Evolutionary conservation across 2,113 vertebrate species (phyloP).

Genomic region (Sceloporus undulatus): DNA sequence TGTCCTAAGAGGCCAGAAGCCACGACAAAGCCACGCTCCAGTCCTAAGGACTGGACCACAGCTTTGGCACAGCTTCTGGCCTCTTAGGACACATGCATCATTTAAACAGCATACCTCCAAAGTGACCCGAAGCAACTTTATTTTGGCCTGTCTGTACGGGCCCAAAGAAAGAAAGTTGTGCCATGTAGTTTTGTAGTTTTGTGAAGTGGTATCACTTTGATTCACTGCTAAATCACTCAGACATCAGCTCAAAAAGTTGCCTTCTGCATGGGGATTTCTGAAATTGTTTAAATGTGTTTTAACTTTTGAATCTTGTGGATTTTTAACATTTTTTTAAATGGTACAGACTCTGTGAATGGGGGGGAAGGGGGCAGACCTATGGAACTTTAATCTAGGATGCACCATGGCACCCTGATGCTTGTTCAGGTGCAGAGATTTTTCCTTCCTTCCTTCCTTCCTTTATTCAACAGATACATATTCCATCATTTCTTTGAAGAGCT

Average conservation of each 20-base stretch:
- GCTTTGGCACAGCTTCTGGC: too few species aligned
- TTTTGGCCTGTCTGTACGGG: too few species aligned
- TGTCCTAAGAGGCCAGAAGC: too few species aligned
- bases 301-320: too few species aligned
- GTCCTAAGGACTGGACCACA: too few species aligned
- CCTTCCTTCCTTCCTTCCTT: neutral
- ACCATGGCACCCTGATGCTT: neutral
- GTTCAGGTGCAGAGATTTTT: neutral
- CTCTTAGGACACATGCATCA: too few species aligned
- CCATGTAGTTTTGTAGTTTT: neutral
- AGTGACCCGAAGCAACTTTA: too few species aligned
- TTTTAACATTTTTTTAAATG: too few species aligned
- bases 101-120: too few species aligned
- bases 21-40: too few species aligned
- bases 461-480: neutral
- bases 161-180: neutral
- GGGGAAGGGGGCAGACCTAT: neutral
- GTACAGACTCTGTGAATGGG: neutral
- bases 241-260: neutral
- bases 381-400: neutral
- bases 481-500: neutral
- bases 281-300: too few species aligned
- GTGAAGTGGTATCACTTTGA: neutral
- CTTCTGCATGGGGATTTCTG: neutral
- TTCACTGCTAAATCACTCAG: neutral